Evolutionary conservation across 92 coral and sea anemone genomes (phyloP).

Genomic region (Zoanthus sociatus): DNA sequence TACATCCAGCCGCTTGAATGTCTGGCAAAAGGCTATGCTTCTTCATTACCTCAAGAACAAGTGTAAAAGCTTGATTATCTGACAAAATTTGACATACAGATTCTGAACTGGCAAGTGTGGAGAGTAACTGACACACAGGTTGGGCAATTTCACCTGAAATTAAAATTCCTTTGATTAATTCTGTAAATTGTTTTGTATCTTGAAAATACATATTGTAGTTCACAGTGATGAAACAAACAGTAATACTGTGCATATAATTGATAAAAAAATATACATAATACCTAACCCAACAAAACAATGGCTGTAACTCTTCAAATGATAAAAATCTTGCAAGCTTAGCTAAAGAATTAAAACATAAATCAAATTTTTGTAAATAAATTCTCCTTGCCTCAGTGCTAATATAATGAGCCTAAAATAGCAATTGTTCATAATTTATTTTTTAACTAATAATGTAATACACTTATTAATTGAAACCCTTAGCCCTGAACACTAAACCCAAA

Average conservation of each 20-base stretch:
- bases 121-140: slow-evolving; percentile 54
- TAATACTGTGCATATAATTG: too few relatives aligned
- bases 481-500: too few relatives aligned
- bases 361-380: background rate
- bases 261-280: background rate
- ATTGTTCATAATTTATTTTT: background rate
- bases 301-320: background rate
- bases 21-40: slow-evolving; percentile 55
- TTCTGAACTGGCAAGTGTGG: slow-evolving; percentile 58
- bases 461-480: too few relatives aligned
- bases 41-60: slow-evolving; percentile 67
- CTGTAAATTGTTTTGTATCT: too few relatives aligned
- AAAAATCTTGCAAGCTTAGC: background rate
- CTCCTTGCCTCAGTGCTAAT: background rate
- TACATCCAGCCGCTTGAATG: slow-evolving; percentile 65
- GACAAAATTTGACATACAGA: slow-evolving; percentile 48
- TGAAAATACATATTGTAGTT: too few relatives aligned
- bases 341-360: background rate
- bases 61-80: slow-evolving; percentile 46
- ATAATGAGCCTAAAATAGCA: background rate
- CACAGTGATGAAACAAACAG: too few relatives aligned
- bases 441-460: too few relatives aligned
- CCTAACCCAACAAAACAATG: background rate
- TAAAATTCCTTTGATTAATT: background rate
- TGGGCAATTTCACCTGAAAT: slow-evolving; percentile 68